Conservation (phyloP, 2,797 vertebrate species). For the Crax fasciolata region DNA sequence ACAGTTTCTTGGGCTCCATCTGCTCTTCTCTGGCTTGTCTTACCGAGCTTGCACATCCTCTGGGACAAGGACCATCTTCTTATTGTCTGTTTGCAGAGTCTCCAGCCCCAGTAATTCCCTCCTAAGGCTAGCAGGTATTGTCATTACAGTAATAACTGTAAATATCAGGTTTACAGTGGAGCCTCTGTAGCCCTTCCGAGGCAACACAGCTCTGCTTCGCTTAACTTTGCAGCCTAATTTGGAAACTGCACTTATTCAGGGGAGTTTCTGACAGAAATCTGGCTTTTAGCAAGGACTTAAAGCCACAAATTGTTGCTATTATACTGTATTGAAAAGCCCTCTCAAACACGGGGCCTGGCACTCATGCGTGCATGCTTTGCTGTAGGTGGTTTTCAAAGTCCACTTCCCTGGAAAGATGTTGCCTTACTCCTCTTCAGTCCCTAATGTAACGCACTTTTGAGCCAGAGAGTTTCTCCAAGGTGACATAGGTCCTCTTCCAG, state of each 20-base stretch:
- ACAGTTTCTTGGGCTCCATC: not conserved
- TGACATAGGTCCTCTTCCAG: not conserved
- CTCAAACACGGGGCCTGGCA: not conserved
- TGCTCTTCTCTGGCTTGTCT: not conserved
- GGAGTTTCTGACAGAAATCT: conserved; percentile 36
- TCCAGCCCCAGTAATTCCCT: not conserved
- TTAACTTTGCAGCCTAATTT: conserved; percentile 7
- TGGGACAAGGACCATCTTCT: not conserved
- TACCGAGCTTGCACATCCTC: not conserved
- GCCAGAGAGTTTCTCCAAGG: not conserved
- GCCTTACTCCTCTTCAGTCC: not conserved
- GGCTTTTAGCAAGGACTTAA: not conserved
- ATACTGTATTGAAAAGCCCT: not conserved
- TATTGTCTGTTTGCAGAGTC: not conserved
- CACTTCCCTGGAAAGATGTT: not conserved
- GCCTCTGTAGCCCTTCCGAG: not conserved
- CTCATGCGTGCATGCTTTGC: not conserved
- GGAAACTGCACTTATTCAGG: conserved; percentile 17
- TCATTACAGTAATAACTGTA: conserved; percentile 1
- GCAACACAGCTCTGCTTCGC: not conserved
- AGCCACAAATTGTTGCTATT: not conserved
- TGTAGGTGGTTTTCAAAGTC: not conserved
- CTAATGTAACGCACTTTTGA: not conserved
- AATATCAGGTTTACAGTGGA: conserved; percentile 10
- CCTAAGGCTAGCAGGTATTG: not conserved